Evolutionary conservation across 2,797 vertebrate species (phyloP).

Genomic region (Pelodytes ibericus): DNA sequence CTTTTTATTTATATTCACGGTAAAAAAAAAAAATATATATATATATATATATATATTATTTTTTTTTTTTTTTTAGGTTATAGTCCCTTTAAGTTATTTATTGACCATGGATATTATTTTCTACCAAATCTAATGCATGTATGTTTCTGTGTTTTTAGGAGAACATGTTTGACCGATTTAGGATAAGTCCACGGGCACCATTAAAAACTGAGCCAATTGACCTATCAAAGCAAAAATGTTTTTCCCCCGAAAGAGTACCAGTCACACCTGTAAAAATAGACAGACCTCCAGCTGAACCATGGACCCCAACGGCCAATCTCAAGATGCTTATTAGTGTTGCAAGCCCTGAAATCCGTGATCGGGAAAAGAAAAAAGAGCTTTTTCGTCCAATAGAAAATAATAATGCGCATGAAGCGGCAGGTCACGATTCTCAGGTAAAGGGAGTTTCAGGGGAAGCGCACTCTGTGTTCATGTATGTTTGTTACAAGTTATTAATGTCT

Average conservation of each 20-base stretch:
- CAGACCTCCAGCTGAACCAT: slow-evolving; percentile 78
- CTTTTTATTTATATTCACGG: too few species aligned
- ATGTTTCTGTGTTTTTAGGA: slow-evolving; percentile 72
- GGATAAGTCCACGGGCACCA: slow-evolving; percentile 76
- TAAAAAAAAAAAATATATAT: too few species aligned
- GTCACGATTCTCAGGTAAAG: slow-evolving; percentile 77
- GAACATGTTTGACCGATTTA: slow-evolving; percentile 83
- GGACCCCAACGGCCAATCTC: slow-evolving; percentile 91
- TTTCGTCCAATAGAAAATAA: slow-evolving; percentile 90
- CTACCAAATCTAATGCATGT: neutral
- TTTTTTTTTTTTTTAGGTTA: slow-evolving; percentile 38
- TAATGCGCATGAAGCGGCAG: slow-evolving; percentile 62
- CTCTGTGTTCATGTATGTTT: too few species aligned
- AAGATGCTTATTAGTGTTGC: slow-evolving; percentile 92
- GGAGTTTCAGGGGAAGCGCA: too few species aligned
- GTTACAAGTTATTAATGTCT: too few species aligned
- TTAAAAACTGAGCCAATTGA: slow-evolving; percentile 77
- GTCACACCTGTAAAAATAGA: slow-evolving; percentile 88
- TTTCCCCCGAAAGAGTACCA: slow-evolving; percentile 76
- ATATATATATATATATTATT: neutral
- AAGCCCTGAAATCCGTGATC: slow-evolving; percentile 89
- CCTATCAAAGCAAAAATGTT: slow-evolving; percentile 72
- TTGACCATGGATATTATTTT: neutral
- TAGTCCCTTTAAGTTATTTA: neutral
- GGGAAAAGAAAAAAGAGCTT: slow-evolving; percentile 90